Base-by-base conservation (phyloP, 2,797 vertebrate genomes). In the Microctenopoma lineatum region DNA sequence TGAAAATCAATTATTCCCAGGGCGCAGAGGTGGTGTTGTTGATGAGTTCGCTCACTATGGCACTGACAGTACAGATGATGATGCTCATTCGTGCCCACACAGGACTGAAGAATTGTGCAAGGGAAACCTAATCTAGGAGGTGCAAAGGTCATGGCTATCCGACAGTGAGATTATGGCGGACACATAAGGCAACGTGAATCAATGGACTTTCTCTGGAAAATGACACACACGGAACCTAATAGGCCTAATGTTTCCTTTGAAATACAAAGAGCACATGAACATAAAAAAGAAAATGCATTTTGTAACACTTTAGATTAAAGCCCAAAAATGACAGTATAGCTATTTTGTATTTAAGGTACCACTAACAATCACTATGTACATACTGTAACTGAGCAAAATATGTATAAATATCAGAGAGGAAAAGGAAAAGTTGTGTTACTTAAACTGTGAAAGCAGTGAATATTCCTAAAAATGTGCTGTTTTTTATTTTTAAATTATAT, bases 221-320 rank as follows among this genome's bases (percentile, higher is more conserved):
- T 44, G 38, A 50, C 7, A n/a, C 46, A 13, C 14, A 10, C 48
- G 39, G 7, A 66, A 66, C 9, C 34, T 10, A 41, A 18, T 1
- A 51, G 3, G 27, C 8, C 4, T 21, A 16, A 14, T 50, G 27
- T 67, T 55, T 62, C 10, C 48, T 47, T 61, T 3, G 53, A 66
- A 57, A 44, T 25, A 29, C 34, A 48, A 76, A 60, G 70, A 84
- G 75, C 73, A 70, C 53, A 56, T 46, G 74, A 84, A 79, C 76
- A 87, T 73, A 25, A 67, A 36, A 14, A 57, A 47, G 25, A 42
- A 32, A 46, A 39, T 26, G 16, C 9, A 27, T 29, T 46, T 13
- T 18, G 4, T 18, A 41, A 60, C 26, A 56, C 18, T 42, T 60
- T 25, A 12, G 14, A 73, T 29, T n/a, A 56, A 10, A 55, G 44